Base-by-base conservation (phyloP, 2,113 vertebrate genomes). In the Cercopithecus mona region DNA sequence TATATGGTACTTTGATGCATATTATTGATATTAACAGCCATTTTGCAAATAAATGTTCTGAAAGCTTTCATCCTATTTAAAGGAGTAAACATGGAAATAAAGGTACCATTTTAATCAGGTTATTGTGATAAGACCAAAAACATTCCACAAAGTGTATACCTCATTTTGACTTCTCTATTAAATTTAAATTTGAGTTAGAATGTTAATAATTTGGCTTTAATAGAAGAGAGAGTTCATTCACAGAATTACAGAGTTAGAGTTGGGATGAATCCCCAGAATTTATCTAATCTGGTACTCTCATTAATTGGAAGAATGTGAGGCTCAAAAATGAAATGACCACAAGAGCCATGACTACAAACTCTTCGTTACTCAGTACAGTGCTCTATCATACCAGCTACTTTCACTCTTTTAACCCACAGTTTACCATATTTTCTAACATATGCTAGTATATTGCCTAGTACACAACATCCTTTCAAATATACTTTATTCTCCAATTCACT, bases 11-110 rank as follows among this genome's bases (percentile, higher is more conserved):
- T 95, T 38, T 32, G 52, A 82, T 30, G n/a, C n/a, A 80, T 25
- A 90, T 3, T 30, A 13, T 17, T 91, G 72, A 95, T 90, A 90
- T 0, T 68, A n/a, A 79, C 59, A 96, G 87, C 86, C 35, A 45
- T 89, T 94, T 57, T 89, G 83, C 73, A 94, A 89, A 94, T 96
- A 94, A 89, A 94, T 97, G 38, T 80, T 90, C 93, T 97, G 91
- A 95, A 95, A 97, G 55, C 5, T 75, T 96, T 81, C 57, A 68
- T 84, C 79, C 89, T 94, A 93, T 80, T 95, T 87, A 92, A 93
- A 81, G 64, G 22, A 9, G 23, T 88, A 93, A 95, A 86, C 59
- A 94, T 80, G 52, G 70, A 92, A 93, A 94, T 80, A 82, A 87
- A 93, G 43, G 43, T 25, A 95, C 48, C 64, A 80, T 91, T 97